Evolutionary conservation across 2,888 invertebrate species (phyloP).

Genomic region (Syrphus vitripennis): DNA sequence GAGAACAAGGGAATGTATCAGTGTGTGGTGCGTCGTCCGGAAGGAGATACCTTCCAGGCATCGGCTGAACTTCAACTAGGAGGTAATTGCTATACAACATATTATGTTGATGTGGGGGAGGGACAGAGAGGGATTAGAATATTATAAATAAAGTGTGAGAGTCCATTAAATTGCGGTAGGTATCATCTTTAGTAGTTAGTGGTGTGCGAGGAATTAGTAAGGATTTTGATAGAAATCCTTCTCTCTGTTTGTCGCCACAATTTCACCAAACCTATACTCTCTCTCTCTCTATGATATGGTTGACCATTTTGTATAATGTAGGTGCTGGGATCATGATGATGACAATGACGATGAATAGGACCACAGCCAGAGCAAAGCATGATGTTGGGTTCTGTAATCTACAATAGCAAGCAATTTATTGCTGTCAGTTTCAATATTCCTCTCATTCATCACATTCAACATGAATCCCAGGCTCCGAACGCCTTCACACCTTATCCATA

Average conservation of each 20-base stretch:
- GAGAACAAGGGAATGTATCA: constrained; percentile 91
- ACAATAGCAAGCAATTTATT: constrained; percentile 71
- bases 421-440: constrained; percentile 73
- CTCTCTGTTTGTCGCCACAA: background rate
- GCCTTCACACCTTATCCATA: constrained; percentile 57
- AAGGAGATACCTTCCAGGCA: constrained; percentile 89
- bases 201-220: constrained; percentile 47
- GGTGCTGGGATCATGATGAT: background rate
- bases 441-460: constrained; percentile 73
- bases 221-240: constrained; percentile 45
- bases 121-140: background rate
- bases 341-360: background rate
- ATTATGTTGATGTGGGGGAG: background rate
- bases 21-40: constrained; percentile 87
- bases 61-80: constrained; percentile 88
- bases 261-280: background rate
- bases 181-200: constrained; percentile 36
- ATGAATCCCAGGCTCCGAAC: constrained; percentile 53
- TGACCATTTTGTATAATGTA: background rate
- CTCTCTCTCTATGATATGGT: background rate
- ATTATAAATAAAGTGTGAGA: constrained; percentile 39
- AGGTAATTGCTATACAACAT: constrained; percentile 82
- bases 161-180: constrained; percentile 52
- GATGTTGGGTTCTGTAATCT: constrained; percentile 49
- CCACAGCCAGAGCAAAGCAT: too few species aligned